Base-by-base conservation (phyloP, 2,113 vertebrate genomes). In the Pseudorasbora parva region DNA sequence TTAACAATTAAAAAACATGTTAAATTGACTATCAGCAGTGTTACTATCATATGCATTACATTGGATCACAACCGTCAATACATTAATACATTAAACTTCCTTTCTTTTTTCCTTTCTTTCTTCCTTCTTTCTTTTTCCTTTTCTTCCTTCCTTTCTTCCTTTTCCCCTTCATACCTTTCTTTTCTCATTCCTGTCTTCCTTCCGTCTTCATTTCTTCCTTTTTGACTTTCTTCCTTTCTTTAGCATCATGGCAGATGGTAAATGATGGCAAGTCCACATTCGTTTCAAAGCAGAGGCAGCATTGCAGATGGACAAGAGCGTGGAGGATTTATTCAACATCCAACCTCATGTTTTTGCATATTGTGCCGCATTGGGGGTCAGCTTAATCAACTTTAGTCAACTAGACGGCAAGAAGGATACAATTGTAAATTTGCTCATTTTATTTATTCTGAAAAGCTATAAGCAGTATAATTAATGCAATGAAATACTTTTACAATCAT, bases 321-420 rank as follows among this genome's bases (percentile, higher is more conserved):
- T 72, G n/a, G 1, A 25, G n/a, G 41, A 21, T 72, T 72, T 45
- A 72, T 45, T 45, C 54, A 75, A 41, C 72, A 75, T 54, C 47
- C 47, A 75, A 54, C 69, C 69, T 75, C 47, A 54, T 51, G 72
- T 75, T 33, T 54, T 17, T 54, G 72, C 47, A 21, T 75, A 51
- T 75, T 75, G 47, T 54, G 49, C 25, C 10, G 72, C 72, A 54
- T 0, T 21, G 49, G 45, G 72, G 27, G 25, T 75, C 45, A 54
- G 27, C 23, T 75, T 49, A 75, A 33, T 75, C 72, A 75, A 54
- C n/a, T 54, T 51, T 72, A 72, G 69, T 47, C 69, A 47, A 72
- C 69, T 72, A 15, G 41, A 45, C 68, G 14, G 41, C 37, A 45
- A 21, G 37, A 71, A 43, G 21, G 41, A 23, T 71, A 14, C 45